Percentiles rank a stretch among this genome's conserved stretches.
Conservation (phyloP, 2,797 vertebrate species). For the Phoebastria nigripes region DNA sequence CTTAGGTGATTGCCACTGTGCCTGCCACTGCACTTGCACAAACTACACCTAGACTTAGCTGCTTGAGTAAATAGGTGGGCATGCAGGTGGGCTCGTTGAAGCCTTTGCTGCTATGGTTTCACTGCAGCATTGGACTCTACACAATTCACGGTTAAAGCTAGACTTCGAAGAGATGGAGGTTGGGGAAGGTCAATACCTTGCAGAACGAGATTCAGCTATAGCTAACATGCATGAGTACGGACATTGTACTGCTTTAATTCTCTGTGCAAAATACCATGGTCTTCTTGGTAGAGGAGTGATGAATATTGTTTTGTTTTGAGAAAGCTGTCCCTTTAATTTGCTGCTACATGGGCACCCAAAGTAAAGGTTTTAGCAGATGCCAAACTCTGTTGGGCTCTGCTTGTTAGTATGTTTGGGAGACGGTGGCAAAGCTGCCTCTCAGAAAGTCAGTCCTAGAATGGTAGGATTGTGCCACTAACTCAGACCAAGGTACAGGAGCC, state of each 20-base stretch:
- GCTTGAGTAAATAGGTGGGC: background rate
- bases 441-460: background rate
- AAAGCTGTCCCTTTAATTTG: background rate
- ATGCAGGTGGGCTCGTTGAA: background rate
- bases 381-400: background rate
- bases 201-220: background rate
- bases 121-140: background rate
- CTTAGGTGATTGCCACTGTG: background rate
- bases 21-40: background rate
- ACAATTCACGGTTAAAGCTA: background rate
- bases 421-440: background rate
- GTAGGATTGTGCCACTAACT: background rate
- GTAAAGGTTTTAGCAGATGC: background rate
- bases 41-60: background rate
- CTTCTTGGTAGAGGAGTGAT: background rate
- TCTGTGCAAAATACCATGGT: background rate
- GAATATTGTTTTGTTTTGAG: background rate
- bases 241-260: background rate
- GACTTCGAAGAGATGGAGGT: background rate
- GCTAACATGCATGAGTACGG: rapidly evolving
- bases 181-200: background rate
- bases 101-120: background rate
- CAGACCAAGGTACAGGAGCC: background rate
- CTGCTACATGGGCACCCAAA: background rate
- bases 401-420: background rate